These are phyloP conservation scores for Castor canadensis DNA, from an alignment of 2,113 vertebrate genomes.

Conservation along the genomic window DNA sequence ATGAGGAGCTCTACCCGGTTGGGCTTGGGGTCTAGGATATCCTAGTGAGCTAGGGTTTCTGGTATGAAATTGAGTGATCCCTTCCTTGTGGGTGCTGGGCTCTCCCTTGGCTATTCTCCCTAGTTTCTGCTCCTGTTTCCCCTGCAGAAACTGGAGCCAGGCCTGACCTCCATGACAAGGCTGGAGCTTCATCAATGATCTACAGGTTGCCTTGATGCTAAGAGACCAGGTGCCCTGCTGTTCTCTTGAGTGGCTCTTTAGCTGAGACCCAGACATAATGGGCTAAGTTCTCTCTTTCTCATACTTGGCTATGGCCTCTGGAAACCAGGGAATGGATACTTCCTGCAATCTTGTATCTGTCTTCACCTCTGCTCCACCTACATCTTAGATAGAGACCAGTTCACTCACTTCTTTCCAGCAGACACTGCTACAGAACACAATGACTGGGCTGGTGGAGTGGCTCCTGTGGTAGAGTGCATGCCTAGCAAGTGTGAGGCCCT, in stretches of 20 bases:
- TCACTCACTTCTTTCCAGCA: neutral
- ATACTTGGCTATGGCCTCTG: neutral
- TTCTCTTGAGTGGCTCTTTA: neutral
- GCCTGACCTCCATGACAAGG: no score
- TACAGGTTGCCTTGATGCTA: neutral
- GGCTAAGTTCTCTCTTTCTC: neutral
- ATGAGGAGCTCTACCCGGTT: no score
- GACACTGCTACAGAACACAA: neutral
- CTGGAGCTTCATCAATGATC: neutral
- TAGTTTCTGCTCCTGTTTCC: neutral
- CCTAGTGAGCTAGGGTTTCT: neutral
- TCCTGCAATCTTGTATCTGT: neutral
- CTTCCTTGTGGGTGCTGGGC: neutral
- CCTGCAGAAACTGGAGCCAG: neutral
- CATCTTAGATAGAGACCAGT: neutral
- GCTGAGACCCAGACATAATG: neutral
- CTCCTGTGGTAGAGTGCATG: no score
- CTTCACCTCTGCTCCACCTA: neutral
- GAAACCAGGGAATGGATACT: neutral
- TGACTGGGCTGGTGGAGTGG: no score
- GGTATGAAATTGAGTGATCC: no score
- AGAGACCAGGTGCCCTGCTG: neutral
- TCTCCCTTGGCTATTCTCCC: neutral
- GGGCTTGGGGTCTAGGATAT: rapidly evolving
- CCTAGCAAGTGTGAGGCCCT: no score